Percentiles rank a stretch among this genome's conserved stretches.
phyloP scores from a whole-genome alignment of 2,113 vertebrate genomes.

The Callithrix jacchus region DNA sequence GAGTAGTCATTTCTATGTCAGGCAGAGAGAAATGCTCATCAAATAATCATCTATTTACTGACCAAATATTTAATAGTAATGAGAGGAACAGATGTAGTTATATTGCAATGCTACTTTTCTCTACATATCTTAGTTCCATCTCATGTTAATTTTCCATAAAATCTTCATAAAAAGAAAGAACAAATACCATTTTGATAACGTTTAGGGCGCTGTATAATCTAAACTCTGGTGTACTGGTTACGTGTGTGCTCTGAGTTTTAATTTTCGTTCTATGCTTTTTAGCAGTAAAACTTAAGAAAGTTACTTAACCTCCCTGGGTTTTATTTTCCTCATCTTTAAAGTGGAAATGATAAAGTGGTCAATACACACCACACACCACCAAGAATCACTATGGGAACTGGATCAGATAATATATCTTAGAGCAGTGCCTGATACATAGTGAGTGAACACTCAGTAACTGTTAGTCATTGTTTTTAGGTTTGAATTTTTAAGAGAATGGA shows the following conservation, averaged over 20 bases:
- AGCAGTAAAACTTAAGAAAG: neutral
- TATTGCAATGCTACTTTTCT: neutral
- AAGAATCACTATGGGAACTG: neutral
- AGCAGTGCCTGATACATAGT: neutral
- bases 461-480: neutral
- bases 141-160: neutral
- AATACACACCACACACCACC: neutral
- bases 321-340: neutral
- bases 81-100: neutral
- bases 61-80: neutral
- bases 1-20: neutral
- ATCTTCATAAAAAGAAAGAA: neutral
- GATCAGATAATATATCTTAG: neutral
- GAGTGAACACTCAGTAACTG: neutral
- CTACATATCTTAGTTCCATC: neutral
- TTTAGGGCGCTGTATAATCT: neutral
- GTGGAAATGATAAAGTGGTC: neutral
- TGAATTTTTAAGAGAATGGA: neutral
- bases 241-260: neutral
- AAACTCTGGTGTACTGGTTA: neutral
- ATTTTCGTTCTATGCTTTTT: neutral
- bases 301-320: neutral
- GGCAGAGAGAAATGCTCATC: neutral
- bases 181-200: neutral
- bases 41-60: conserved; percentile 35